Evolutionary conservation across 2,888 invertebrate genomes (phyloP), one percentile per base, ranked within the genome.

Genomic region (Hirtodrosophila histrioides): DNA sequence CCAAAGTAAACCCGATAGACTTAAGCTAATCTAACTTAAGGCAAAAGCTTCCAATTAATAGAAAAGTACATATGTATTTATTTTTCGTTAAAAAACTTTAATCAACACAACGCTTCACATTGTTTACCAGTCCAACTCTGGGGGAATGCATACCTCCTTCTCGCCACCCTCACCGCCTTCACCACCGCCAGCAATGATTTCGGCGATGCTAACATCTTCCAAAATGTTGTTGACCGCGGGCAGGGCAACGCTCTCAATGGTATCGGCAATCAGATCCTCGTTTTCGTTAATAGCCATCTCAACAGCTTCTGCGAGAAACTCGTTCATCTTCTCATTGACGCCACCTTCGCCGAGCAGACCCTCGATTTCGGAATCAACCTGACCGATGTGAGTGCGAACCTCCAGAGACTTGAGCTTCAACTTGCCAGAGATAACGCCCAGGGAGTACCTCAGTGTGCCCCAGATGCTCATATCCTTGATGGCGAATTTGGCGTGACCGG

Each of bases 311-410:
- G 84, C 89, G 29, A 91, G 58, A 10, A 86, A 67, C 3, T 74
- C 79, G 66, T 91, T 91, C 83, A 90, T 61, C 54, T 81, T 86
- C 48, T 75, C 67, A 27, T 91, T 90, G 53, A 90, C 43, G 11
- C 9, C 37, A 24, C 90, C 90, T 11, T 88, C 63, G 36, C 91
- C 91, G 37, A 91, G 62, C 9, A 91, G 53, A 44, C 91, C 91
- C 29, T 84, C 78, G 57, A 91, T 90, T 0, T 90, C 70, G 5
- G 90, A 90, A 0, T 86, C 86, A 17, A 88, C 88, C 46, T 87
- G 86, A 12, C 88, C 90, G 62, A 91, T 49, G 17, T 77, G 82
- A 4, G 86, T 78, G 55, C 88, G 88, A 40, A 88, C 71, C 12
- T 87, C 81, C 62, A 90, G 61, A 35, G 81, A 58, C 69, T 89